Evolutionary conservation across 2,797 vertebrate genomes (phyloP), one percentile per base, ranked within the genome.

Genomic region (Lagocephalus sceleratus): DNA sequence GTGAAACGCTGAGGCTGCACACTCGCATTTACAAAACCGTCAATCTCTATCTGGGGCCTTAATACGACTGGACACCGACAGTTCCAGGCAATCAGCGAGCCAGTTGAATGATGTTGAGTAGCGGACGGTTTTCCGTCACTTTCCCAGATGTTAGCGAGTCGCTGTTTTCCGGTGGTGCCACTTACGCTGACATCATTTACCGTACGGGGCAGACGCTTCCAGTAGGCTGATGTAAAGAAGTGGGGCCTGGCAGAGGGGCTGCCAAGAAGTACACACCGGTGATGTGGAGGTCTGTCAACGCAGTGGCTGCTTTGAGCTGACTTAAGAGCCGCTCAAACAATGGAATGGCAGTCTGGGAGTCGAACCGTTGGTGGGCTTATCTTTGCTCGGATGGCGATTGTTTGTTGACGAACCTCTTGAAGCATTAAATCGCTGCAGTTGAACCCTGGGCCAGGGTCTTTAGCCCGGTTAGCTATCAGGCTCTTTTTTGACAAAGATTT

Each of bases 161-260:
- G 17, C n/a, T 54, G 39, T 65, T 82, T 75, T 58, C 75, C 71
- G 20, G 45, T 22, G 49, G 62, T 81, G 65, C 80, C 75, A 77
- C 78, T 54, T 60, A 63, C 57, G 64, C 63, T 76, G 75, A 82
- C 84, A 53, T 84, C 84, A 83, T 68, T 85, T 88, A 83, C 80
- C 17, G 74, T 69, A 78, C 59, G 58, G 59, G 51, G 63, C 12
- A 9, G 49, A 15, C 41, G 12, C 10, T 76, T 82, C 75, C 76
- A 65, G 78, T 68, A 60, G 46, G 57, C 32, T 17, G 19, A 21
- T 49, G 69, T 56, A 51, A 57, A 47, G 41, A 73, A 58, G 63
- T 22, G 50, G 23, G 45, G 39, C 53, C 51, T 64, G 70, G 69
- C 59, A 25, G 2, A n/a, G 3, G 25, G 38, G 42, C 35, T 77